Conservation (phyloP, 1,140 invertebrate species). For the Drosophila mauritiana region DNA sequence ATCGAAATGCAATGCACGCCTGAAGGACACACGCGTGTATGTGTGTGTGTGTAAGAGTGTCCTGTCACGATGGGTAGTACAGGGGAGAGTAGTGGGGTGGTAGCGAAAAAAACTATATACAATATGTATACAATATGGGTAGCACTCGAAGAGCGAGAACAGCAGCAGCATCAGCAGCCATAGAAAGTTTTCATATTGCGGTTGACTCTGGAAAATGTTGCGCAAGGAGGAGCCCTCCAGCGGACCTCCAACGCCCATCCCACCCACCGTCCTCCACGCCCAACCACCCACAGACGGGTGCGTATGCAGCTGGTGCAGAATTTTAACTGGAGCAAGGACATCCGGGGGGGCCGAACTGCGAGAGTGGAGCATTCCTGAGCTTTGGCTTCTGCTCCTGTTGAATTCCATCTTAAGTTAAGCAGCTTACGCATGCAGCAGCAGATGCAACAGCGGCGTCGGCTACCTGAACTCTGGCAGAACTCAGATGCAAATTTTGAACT, state of each 20-base stretch:
- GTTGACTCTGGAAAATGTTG: slow-evolving; percentile 79
- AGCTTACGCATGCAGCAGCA: slow-evolving; percentile 64
- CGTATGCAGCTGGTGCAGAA: slow-evolving; percentile 69
- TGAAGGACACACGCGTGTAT: slow-evolving; percentile 61
- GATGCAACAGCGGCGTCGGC: slow-evolving; percentile 14
- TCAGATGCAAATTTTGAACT: neutral
- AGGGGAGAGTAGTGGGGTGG: neutral
- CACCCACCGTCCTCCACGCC: neutral
- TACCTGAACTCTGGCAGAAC: slow-evolving; percentile 32
- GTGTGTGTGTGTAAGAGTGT: slow-evolving; percentile 42
- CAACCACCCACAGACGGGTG: slow-evolving; percentile 29
- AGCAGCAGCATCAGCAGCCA: slow-evolving; percentile 53
- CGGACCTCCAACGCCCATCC: slow-evolving; percentile 1
- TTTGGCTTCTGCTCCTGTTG: slow-evolving; percentile 59
- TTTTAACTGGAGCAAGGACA: slow-evolving; percentile 75
- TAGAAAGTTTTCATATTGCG: slow-evolving; percentile 79
- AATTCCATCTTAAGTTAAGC: slow-evolving; percentile 75
- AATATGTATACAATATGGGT: slow-evolving; percentile 57
- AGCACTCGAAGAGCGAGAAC: slow-evolving; percentile 27
- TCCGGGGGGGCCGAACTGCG: slow-evolving; percentile 13
- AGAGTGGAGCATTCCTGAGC: slow-evolving; percentile 62
- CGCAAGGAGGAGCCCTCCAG: slow-evolving; percentile 65
- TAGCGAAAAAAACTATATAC: slow-evolving; percentile 52
- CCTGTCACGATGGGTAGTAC: slow-evolving; percentile 14
- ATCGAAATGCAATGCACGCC: slow-evolving; percentile 78